Base-by-base conservation (phyloP, 2,113 vertebrate genomes). In the Datnioides undecimradiatus region DNA sequence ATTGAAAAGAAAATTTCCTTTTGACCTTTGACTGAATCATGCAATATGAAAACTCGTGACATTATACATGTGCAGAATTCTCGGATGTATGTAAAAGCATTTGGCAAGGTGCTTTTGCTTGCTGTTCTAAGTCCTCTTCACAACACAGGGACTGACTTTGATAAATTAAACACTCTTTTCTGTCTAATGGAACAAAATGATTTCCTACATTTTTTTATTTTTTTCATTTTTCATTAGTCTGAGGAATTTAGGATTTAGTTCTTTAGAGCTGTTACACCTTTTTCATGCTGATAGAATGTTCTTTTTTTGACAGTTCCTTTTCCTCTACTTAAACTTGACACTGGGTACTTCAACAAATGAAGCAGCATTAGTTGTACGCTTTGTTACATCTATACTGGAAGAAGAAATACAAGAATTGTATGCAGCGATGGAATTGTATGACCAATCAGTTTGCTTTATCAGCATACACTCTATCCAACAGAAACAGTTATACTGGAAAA, bases 211-310 rank as follows among this genome's bases (percentile, higher is more conserved):
- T 27, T 49, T 6, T 31, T 21, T 23, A 6, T 36, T 31, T 38
- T 27, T 51, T 23, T n/a, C n/a, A n/a, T n/a, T 66, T 45, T 29
- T 4, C 3, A n/a, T 74, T 45, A 51, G 21, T 10, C 27, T 23
- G 21, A 58, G 36, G 29, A 46, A 45, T 5, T 71, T 45, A 38
- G 66, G 76, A 74, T 79, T 63, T 62, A 63, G 33, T 68, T 36
- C 25, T 11, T 2, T 12, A 5, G 27, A 63, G 5, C n/a, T 55
- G 41, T 21, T 63, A 27, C 3, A 16, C 58, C 34, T 73, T 59
- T 79, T 65, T 46, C 33, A 82, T 54, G 34, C 33, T 49, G 43
- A 63, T 68, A 41, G 75, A 54, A 34, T 58, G 31, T 41, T 60
- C 2, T 46, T 14, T 31, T 49, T n/a, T 67, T 46, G 21, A 70